Evolutionary conservation across 2,113 vertebrate genomes (phyloP), one percentile per base, ranked within the genome.

Genomic region (Morone chrysops): DNA sequence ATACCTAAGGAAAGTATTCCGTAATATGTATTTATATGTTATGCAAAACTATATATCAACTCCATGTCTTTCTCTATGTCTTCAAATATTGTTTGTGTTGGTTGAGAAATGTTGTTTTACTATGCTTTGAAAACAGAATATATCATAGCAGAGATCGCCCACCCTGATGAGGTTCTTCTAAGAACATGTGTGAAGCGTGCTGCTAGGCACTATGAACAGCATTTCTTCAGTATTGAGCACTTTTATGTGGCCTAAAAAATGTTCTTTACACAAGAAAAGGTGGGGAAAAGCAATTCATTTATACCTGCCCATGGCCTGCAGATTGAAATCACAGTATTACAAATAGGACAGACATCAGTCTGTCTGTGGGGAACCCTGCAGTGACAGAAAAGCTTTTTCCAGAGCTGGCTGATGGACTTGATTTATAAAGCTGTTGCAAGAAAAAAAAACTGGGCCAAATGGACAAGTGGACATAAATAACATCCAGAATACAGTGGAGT

Each of bases 301-400:
- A 75, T 76, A 80, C 60, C 77, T 84, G 38, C 51, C 50, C 25
- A 41, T 40, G 43, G n/a, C 54, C 78, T 71, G 17, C 45, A 78
- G 84, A 90, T 76, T 85, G 80, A 84, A 88, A 74, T 85, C 82
- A 62, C 40, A 43, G 66, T 57, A 60, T 75, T 59, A 76, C 71
- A 79, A 79, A 77, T 70, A 36, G 45, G 50, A 57, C 66, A 81
- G 67, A 84, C 74, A 83, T 78, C 71, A 78, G 74, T 84, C 65
- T 61, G 80, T 76, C 45, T 13, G 50, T 60, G 78, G 22, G 65
- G n/a, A 72, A 79, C 67, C 87, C 90, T 85, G 81, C 70, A 81
- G 81, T 63, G 88, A 81, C 72, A 74, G 62, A 79, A 87, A 84
- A 85, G 66, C 67, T 83, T 85, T 91, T 80, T 81, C 70, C 25